A percentile compares a stretch with the other conserved stretches of the same genome.
Conservation (phyloP, 2,888 invertebrate genomes). For the Aquatica leii region DNA sequence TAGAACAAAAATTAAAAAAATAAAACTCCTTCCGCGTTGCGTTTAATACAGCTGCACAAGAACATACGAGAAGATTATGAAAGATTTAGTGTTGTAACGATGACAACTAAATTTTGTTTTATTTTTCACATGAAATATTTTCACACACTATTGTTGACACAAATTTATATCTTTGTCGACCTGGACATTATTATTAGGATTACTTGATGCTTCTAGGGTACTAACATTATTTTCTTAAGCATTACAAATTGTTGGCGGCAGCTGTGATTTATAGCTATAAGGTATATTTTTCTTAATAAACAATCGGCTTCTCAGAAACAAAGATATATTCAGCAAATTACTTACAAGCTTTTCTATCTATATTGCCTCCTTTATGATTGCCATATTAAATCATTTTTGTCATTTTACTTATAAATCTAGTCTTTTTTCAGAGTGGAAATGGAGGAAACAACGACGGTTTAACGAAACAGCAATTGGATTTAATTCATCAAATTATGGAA, state of each 20-base stretch:
- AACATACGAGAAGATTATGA: too few species aligned
- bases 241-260: conserved; percentile 52
- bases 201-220: conserved; percentile 31
- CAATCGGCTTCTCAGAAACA: conserved; percentile 38
- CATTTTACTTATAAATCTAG: too few species aligned
- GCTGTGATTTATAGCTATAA: conserved; percentile 45
- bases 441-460: conserved; percentile 71
- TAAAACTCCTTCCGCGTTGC: too few species aligned
- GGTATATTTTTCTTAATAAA: conserved; percentile 50
- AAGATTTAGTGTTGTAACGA: too few species aligned
- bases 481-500: conserved; percentile 81
- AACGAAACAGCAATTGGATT: conserved; percentile 76
- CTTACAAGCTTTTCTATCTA: conserved; percentile 9
- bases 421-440: conserved; percentile 55
- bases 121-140: conserved; percentile 3
- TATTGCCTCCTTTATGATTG: conserved; percentile 3
- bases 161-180: conserved; percentile 39
- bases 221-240: conserved; percentile 53
- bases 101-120: not conserved
- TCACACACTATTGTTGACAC: conserved; percentile 25
- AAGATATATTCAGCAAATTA: conserved; percentile 28
- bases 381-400: conserved; percentile 10
- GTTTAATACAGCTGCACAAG: too few species aligned
- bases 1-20: too few species aligned
- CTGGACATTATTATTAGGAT: conserved; percentile 44